These are phyloP conservation scores for Xylophagus ater DNA, from an alignment of 2,888 invertebrate genomes.

Conservation along the genomic window DNA sequence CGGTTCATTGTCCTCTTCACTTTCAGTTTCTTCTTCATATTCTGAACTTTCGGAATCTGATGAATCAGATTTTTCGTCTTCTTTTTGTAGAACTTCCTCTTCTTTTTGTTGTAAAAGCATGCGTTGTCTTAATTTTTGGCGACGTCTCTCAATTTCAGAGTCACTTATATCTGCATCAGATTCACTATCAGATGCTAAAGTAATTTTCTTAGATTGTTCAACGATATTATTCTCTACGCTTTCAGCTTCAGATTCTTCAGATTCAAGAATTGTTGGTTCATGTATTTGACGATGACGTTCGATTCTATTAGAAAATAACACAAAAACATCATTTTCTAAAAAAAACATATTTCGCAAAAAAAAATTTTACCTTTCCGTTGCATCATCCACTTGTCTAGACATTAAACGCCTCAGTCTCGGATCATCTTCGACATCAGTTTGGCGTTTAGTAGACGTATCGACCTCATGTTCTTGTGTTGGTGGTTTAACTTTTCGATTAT, in stretches of 20 bases:
- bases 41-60: constrained; percentile 64
- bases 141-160: constrained; percentile 71
- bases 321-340: too few relatives aligned
- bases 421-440: constrained; percentile 52
- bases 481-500: constrained; percentile 40
- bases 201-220: constrained; percentile 34
- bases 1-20: constrained; percentile 84
- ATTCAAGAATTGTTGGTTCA: constrained; percentile 51
- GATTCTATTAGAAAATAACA: too few relatives aligned
- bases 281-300: constrained; percentile 52
- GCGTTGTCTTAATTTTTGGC: constrained; percentile 54
- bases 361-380: constrained; percentile 31
- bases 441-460: constrained; percentile 30
- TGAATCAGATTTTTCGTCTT: constrained; percentile 50
- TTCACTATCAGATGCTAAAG: constrained; percentile 44
- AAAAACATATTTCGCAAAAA: background rate
- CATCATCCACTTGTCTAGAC: constrained; percentile 34
- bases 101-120: constrained; percentile 62
- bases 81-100: constrained; percentile 50
- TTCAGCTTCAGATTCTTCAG: constrained; percentile 45
- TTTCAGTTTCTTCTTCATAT: constrained; percentile 73
- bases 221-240: constrained; percentile 36
- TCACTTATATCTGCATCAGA: constrained; percentile 80
- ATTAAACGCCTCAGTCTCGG: constrained; percentile 66
- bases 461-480: constrained; percentile 20